Evolutionary conservation across 2,888 invertebrate genomes (phyloP).

Genomic region (Hirtodrosophila cameraria): DNA sequence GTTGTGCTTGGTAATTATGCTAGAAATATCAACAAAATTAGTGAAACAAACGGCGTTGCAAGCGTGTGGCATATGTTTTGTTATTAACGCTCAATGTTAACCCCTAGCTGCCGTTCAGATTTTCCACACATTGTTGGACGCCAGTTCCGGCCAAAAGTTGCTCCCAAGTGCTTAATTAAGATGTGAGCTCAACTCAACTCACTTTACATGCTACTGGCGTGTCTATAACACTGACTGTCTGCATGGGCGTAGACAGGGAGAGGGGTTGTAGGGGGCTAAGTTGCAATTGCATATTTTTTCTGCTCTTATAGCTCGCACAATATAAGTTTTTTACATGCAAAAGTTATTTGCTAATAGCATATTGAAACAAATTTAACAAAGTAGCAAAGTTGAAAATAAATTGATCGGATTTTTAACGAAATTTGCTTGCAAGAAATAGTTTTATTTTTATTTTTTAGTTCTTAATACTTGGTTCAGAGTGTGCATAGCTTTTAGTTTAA

Average conservation of each 20-base stretch:
- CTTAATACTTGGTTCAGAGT: no score
- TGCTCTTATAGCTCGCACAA: no score
- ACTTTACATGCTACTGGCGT: constrained; percentile 36
- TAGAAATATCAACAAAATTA: constrained; percentile 65
- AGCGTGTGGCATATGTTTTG: constrained; percentile 43
- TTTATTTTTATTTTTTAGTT: no score
- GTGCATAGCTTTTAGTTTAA: no score
- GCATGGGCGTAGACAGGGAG: background rate
- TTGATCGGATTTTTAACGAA: no score
- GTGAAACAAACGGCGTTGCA: constrained; percentile 48
- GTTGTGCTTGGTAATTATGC: constrained; percentile 62
- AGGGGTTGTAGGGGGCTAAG: no score
- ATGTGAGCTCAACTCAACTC: constrained; percentile 62
- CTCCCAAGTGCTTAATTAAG: constrained; percentile 76
- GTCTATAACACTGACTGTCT: background rate
- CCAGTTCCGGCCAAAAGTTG: constrained; percentile 54
- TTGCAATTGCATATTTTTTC: no score
- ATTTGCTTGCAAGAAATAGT: no score
- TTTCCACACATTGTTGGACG: constrained; percentile 56
- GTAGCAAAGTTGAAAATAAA: no score
- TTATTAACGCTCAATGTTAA: constrained; percentile 50
- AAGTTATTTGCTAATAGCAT: no score
- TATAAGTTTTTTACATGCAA: no score
- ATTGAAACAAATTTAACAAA: no score
- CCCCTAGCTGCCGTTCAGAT: constrained; percentile 63